A percentile compares a stretch with the other conserved stretches of the same genome.
Evolutionary conservation across 2,888 invertebrate genomes (phyloP).

Genomic region (Rutpela maculata): DNA sequence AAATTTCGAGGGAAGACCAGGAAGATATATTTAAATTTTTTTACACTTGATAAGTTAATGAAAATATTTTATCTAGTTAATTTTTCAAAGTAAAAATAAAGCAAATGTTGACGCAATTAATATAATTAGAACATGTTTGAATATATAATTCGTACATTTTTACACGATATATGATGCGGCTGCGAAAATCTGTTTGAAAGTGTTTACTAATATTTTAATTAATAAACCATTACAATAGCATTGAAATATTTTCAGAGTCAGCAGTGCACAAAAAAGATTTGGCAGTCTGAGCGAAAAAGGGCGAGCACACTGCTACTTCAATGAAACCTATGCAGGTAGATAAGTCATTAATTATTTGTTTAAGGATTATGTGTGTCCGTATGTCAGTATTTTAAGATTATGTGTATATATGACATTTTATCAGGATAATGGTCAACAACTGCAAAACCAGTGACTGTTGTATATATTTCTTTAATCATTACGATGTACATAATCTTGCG

Average conservation of each 20-base stretch:
- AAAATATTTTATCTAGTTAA: too few relatives aligned
- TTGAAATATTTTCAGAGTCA: not conserved
- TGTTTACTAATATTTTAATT: not conserved
- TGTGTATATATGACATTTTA: not conserved
- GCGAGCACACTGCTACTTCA: too few relatives aligned
- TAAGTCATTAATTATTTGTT: not conserved
- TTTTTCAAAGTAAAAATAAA: too few relatives aligned
- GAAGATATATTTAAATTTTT: too few relatives aligned
- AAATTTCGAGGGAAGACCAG: too few relatives aligned
- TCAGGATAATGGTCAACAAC: not conserved
- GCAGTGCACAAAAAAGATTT: not conserved
- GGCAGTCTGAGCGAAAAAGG: not conserved
- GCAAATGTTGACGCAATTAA: too few relatives aligned
- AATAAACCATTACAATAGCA: not conserved
- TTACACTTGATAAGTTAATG: too few relatives aligned
- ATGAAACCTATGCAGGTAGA: too few relatives aligned
- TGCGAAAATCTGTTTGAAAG: not conserved
- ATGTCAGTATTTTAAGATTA: too few relatives aligned
- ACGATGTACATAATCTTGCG: too few relatives aligned
- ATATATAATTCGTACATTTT: too few relatives aligned
- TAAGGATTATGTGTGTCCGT: not conserved
- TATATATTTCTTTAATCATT: not conserved
- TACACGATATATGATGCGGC: not conserved
- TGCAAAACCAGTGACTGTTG: not conserved
- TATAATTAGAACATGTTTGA: too few relatives aligned